Evolutionary conservation across 2,888 invertebrate species (phyloP), one percentile per base, ranked within the genome.

Genomic region (Sclerodermus sp.): DNA sequence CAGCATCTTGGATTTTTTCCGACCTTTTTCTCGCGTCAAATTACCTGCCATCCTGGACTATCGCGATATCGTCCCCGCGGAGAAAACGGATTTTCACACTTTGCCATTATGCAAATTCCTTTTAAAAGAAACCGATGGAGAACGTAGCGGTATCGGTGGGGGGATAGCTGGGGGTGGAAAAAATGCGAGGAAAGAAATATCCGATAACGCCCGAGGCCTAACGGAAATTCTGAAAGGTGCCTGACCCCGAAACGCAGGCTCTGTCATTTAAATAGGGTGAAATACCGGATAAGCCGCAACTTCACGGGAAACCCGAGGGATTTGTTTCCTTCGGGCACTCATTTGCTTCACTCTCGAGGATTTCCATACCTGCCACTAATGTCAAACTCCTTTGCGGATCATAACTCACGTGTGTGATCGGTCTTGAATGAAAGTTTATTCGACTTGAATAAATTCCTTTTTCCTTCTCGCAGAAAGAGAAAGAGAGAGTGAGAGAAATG

Each of bases 91-190:
- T 70, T 71, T 68, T 67, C 64, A 60, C 71, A 66, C 66, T 69
- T 66, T 62, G 60, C 67, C 68, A 69, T 69, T 70, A 71, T 68
- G 71, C 66, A 69, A 71, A 71, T 71, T 70, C 62, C 63, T 63
- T 62, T 61, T 61, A 64, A 58, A 64, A 65, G 66, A 62, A 69
- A 69, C 64, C 55, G 54, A 56, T 51, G 31, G 42, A 31, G 45
- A 38, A 51, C 38, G 53, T 49, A 42, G 47, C 31, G 53, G 41
- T 44, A 49, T 49, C 38, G 49, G 53, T 38, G 55, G 18, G 43
- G 39, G 45, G 29, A 45, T 42, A 34, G 39, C 48, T 45, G 8
- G 15, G 42, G 39, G 16, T 53, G 57, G 16, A 53, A 49, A 50
- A 31, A n/a, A 15, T 4, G 32, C 14, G 15, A 12, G 49, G 15